Evolutionary conservation across 2,113 vertebrate genomes (phyloP), one percentile per base, ranked within the genome.

Genomic region (Catharus minimus): DNA sequence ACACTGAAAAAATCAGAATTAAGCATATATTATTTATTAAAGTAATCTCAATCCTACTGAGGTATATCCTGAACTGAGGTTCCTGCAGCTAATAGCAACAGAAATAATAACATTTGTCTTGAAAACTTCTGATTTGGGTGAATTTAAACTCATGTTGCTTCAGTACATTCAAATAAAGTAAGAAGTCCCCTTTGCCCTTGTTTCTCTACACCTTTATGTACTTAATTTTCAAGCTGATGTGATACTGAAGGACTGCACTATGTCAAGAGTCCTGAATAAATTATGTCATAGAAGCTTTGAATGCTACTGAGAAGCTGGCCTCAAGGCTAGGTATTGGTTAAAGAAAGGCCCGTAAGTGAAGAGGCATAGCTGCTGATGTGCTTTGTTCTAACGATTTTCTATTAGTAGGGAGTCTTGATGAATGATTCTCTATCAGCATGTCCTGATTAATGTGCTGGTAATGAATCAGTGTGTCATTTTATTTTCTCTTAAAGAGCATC

Each of bases 1-100:
- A 61, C 43, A 55, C 23, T 15, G 17, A 58, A 32, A 49, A 65
- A 79, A 85, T 85, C 20, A 78, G 81, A 91, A 79, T 16, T 18
- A 77, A 89, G 27, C 17, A n/a, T 85, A 14, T 52, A 58, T 79
- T 73, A 82, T 89, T 94, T 93, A 65, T 89, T 33, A 47, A 73
- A 77, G 36, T 86, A 67, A 64, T 88, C n/a, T 27, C 36, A 52
- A 1, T 55, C 47, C n/a, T 77, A 23, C 56, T 80, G 71, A 81
- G 39, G 47, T 46, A 24, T 13, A 53, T 53, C 57, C 69, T 78
- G 76, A 36, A 33, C 33, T 50, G 55, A 53, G 32, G 26, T 73
- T 69, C 55, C 28, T 66, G 50, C 15, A 69, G 55, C 64, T 85
- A 49, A 69, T 69, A 80, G 71, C 82, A 87, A 55, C 28, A 73